These are phyloP conservation scores for Oncorhynchus clarkii DNA, from an alignment of 2,113 vertebrate genomes.

Conservation along the genomic window DNA sequence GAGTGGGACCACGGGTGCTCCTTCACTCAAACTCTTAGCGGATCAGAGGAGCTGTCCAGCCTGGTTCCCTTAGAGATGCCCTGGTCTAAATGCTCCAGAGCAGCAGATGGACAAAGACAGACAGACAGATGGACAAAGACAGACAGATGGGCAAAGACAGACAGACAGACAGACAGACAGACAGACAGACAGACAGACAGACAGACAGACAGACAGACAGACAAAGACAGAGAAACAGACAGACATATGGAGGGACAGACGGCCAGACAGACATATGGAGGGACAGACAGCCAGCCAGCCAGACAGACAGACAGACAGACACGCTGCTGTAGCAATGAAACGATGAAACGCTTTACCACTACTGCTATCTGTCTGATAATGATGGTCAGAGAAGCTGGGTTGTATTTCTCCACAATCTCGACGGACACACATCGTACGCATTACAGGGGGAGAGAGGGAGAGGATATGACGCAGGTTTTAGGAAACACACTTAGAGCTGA, in stretches of 20 bases:
- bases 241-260: no score
- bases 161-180: no score
- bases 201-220: no score
- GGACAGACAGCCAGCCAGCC: no score
- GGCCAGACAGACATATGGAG: no score
- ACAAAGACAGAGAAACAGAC: no score
- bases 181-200: no score
- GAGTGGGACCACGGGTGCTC: conserved; percentile 35
- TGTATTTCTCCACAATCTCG: conserved; percentile 25
- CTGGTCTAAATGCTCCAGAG: conserved; percentile 27
- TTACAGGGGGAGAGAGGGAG: conserved; percentile 28
- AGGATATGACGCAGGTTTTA: conserved; percentile 41
- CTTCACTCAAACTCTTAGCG: conserved; percentile 38
- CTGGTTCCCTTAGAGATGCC: conserved; percentile 45
- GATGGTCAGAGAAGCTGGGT: conserved; percentile 38
- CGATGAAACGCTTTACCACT: conserved; percentile 32
- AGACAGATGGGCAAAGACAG: no score
- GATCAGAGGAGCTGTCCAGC: conserved; percentile 48
- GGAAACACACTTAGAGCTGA: conserved; percentile 28
- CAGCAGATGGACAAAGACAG: background rate
- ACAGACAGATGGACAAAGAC: no score
- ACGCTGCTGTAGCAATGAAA: conserved; percentile 1
- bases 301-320: no score
- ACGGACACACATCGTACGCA: conserved; percentile 21
- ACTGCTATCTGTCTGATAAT: conserved; percentile 52